Evolutionary conservation across 1,140 invertebrate species (phyloP).

Genomic region (Sinonovacula constricta): DNA sequence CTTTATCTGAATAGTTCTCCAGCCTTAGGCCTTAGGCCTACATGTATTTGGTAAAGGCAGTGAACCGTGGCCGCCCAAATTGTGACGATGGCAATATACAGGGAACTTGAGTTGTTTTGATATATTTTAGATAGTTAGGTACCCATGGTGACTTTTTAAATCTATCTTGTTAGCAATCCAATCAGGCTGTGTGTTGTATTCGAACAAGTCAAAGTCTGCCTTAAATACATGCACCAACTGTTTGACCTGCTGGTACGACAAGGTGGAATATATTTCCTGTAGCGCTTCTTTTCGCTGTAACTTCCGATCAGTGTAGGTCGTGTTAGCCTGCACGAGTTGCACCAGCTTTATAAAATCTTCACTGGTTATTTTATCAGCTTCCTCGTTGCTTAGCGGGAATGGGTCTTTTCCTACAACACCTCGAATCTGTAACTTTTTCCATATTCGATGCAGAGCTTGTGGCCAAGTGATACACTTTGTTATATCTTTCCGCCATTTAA

Average conservation of each 20-base stretch:
- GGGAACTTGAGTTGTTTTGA: too few relatives aligned
- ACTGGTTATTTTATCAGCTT: neutral
- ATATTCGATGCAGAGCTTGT: constrained; percentile 13
- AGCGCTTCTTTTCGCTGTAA: constrained; percentile 8
- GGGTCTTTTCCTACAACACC: constrained; percentile 8
- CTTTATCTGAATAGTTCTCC: too few relatives aligned
- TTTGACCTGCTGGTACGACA: neutral
- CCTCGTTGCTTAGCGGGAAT: constrained; percentile 5
- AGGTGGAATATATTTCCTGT: constrained; percentile 16
- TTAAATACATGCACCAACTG: neutral
- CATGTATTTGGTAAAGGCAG: too few relatives aligned
- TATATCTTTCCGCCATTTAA: constrained; percentile 26
- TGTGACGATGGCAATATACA: too few relatives aligned
- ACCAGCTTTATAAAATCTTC: constrained; percentile 16
- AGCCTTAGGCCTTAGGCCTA: too few relatives aligned
- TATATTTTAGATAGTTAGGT: neutral
- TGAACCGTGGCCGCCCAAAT: too few relatives aligned
- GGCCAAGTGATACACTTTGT: constrained; percentile 13
- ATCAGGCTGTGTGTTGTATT: constrained; percentile 1
- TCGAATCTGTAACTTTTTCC: constrained; percentile 36
- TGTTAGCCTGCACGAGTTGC: neutral
- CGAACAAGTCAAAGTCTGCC: constrained; percentile 17
- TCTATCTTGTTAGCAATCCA: neutral
- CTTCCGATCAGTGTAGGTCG: neutral
- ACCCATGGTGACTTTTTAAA: neutral